These are phyloP conservation scores for Dryadula phaetusa DNA, from an alignment of 2,888 invertebrate genomes.

Conservation along the genomic window DNA sequence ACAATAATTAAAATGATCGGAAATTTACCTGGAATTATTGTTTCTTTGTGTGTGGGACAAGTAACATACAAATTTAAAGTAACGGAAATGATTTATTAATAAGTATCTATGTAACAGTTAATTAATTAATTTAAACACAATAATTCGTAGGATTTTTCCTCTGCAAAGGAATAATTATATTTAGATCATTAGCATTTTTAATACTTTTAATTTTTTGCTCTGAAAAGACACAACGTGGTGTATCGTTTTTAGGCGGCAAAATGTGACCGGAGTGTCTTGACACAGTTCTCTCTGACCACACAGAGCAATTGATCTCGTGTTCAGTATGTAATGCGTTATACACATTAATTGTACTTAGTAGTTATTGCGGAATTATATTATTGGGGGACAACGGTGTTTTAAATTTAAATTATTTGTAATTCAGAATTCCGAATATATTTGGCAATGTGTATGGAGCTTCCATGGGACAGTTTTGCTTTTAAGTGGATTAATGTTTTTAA, in stretches of 20 bases:
- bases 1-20: slow-evolving; percentile 90
- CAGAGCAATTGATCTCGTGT: no score
- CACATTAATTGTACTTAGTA: no score
- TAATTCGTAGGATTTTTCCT: no score
- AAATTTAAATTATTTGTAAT: slow-evolving; percentile 22
- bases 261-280: no score
- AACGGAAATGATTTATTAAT: slow-evolving; percentile 44
- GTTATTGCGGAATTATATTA: neutral
- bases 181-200: no score
- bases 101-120: neutral
- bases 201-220: no score
- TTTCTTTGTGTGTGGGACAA: slow-evolving; percentile 88
- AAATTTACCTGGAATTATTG: slow-evolving; percentile 87
- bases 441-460: slow-evolving; percentile 78
- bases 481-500: slow-evolving; percentile 67
- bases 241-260: no score
- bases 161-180: no score
- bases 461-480: slow-evolving; percentile 67
- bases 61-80: slow-evolving; percentile 79
- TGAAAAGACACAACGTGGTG: no score
- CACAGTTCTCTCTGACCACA: no score
- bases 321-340: no score
- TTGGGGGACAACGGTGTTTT: neutral
- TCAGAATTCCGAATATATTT: slow-evolving; percentile 62
- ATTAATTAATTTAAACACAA: neutral